These are phyloP conservation scores for Caenorhabditis becei DNA, from an alignment of 2,888 invertebrate genomes.

Conservation along the genomic window DNA sequence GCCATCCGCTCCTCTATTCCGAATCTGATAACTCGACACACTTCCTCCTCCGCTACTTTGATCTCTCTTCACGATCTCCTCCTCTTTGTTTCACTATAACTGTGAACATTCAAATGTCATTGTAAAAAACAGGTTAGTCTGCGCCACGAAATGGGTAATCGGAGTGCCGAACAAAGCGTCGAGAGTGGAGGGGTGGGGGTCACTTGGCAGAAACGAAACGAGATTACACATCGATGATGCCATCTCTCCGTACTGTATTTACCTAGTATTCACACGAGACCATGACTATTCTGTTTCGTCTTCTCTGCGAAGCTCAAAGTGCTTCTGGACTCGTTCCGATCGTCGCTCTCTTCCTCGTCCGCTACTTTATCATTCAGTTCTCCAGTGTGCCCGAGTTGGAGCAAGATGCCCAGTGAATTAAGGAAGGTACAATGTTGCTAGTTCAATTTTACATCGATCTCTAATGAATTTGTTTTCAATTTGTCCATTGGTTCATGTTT, in stretches of 20 bases:
- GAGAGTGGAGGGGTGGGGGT: constrained; percentile 38
- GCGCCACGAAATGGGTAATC: constrained; percentile 28
- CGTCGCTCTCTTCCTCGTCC: constrained; percentile 44
- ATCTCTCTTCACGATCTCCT: background rate
- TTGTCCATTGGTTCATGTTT: too few relatives aligned
- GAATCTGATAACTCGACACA: background rate
- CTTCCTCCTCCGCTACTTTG: background rate
- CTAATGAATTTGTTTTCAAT: constrained; percentile 7
- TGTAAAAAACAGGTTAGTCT: constrained; percentile 38
- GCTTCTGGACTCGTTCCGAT: constrained; percentile 51
- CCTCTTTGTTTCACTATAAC: constrained; percentile 21
- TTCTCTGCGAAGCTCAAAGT: constrained; percentile 49
- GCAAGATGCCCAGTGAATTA: background rate
- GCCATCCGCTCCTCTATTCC: too few relatives aligned
- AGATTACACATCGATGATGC: constrained; percentile 51
- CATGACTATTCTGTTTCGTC: constrained; percentile 56
- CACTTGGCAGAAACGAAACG: constrained; percentile 31
- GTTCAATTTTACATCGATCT: background rate
- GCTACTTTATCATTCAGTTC: constrained; percentile 47
- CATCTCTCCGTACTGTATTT: constrained; percentile 24
- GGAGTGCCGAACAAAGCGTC: constrained; percentile 42
- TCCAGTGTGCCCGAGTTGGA: constrained; percentile 17
- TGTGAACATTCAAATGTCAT: constrained; percentile 2
- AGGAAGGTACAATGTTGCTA: background rate
- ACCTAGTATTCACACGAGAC: constrained; percentile 17